A percentile compares a stretch with the other conserved stretches of the same genome.
These are phyloP conservation scores for Nematolebias whitei DNA, from an alignment of 2,113 vertebrate species.

Conservation along the genomic window DNA sequence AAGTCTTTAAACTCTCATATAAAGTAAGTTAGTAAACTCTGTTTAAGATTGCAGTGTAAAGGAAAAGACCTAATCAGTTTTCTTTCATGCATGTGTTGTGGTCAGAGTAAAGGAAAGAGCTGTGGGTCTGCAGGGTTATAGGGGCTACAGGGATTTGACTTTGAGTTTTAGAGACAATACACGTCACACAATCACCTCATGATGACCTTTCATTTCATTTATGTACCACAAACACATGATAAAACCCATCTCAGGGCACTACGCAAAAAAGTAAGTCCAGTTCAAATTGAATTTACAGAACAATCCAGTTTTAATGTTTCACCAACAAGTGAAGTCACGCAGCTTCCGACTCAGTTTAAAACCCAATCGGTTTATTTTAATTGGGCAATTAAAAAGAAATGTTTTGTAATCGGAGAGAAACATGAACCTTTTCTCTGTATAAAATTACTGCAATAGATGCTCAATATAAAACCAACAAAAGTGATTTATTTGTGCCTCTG, in stretches of 20 bases:
- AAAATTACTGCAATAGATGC: neutral
- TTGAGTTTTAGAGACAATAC: conserved; percentile 26
- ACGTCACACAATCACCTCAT: conserved; percentile 15
- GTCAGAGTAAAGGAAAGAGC: conserved; percentile 39
- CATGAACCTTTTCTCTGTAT: neutral
- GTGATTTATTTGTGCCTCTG: neutral
- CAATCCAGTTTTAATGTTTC: neutral
- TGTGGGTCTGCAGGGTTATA: conserved; percentile 35
- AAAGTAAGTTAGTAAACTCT: conserved; percentile 1
- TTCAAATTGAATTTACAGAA: neutral
- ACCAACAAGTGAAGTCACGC: neutral
- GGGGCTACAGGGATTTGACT: conserved; percentile 9
- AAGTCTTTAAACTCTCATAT: too few species aligned
- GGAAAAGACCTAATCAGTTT: conserved; percentile 15
- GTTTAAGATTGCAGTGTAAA: conserved; percentile 9
- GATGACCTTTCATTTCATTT: neutral
- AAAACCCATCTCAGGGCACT: neutral
- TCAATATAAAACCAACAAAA: neutral
- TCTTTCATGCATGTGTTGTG: conserved; percentile 24
- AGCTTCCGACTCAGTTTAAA: neutral
- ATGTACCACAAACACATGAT: neutral
- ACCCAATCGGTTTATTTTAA: neutral
- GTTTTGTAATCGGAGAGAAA: neutral
- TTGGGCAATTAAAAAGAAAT: neutral
- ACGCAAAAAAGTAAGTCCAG: neutral